A percentile compares a stretch with the other conserved stretches of the same genome.
These are phyloP conservation scores for Cricetomys ansorgei DNA, from an alignment of 2,113 vertebrate genomes.

Conservation along the genomic window DNA sequence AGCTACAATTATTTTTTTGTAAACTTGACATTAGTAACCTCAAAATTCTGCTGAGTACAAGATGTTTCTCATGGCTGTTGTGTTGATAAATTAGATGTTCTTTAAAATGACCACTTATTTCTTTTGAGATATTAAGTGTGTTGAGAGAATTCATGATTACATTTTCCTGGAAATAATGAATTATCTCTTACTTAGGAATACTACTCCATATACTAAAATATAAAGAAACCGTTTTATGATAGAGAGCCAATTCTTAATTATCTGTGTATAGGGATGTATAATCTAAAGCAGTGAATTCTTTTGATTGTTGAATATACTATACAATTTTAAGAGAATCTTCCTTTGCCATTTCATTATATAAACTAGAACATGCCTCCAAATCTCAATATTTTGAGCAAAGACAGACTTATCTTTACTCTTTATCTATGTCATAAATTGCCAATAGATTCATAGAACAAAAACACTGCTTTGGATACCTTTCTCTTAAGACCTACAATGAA, in stretches of 20 bases:
- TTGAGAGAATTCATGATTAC: not conserved
- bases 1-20: not conserved
- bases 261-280: not conserved
- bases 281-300: not conserved
- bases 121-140: constrained; percentile 27
- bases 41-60: not conserved
- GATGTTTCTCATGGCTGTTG: not conserved
- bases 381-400: not conserved
- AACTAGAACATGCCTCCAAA: not conserved
- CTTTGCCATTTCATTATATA: not conserved
- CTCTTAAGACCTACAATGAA: not conserved
- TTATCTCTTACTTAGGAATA: not conserved
- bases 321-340: not conserved
- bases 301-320: not conserved
- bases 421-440: not conserved
- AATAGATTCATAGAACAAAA: not conserved
- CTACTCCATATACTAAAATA: not conserved
- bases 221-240: constrained; percentile 14
- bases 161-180: not conserved
- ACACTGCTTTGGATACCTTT: not conserved
- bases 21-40: not conserved
- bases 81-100: not conserved
- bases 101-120: not conserved
- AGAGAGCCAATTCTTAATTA: not conserved
- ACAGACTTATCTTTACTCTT: not conserved